Base-by-base conservation (phyloP, 2,113 vertebrate species). In the Cisticola juncidis region DNA sequence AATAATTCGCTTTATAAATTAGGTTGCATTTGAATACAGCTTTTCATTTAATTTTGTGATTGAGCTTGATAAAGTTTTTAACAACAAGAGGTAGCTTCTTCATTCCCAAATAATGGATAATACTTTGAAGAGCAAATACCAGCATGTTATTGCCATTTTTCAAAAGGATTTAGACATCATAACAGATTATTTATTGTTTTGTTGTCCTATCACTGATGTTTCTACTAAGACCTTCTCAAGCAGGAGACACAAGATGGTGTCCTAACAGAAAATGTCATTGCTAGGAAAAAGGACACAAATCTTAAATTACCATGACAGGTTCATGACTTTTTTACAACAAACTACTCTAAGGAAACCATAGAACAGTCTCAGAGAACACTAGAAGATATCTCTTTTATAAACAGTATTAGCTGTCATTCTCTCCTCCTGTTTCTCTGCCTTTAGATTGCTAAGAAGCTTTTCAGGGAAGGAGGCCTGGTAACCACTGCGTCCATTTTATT, bases 91-190 rank as follows among this genome's bases (percentile, higher is more conserved):
- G 19, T 53, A 65, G 31, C 23, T 91, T 48, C 53, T 91, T 94
- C 73, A 57, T 78, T 95, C 69, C 68, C n/a, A 92, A 87, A 42
- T 87, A 84, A 87, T 38, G 53, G 61, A 64, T 89, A 64, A 71
- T 40, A 65, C 57, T 94, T 89, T 89, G 84, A 95, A 89, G 53
- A 87, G 28, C 65, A 91, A 84, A 94, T 84, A 50, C n/a, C 53
- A 85, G 31, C 38, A 81, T 6, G 25, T 60, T 57, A 48, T 5
- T 69, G 47, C 36, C 38, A 79, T 79, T 91, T 89, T 89, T 45
- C 53, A 72, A 87, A 91, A 76, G 45, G 33, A 78, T 72, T 91
- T 68, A 54, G 40, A 45, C 45, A 69, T 28, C 28, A 3, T 35
- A 60, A 81, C 12, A 38, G 33, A 60, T 81, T 65, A 45, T 64